Evolutionary conservation across 2,888 invertebrate species (phyloP).

Genomic region (Scelioninae gen. 1): DNA sequence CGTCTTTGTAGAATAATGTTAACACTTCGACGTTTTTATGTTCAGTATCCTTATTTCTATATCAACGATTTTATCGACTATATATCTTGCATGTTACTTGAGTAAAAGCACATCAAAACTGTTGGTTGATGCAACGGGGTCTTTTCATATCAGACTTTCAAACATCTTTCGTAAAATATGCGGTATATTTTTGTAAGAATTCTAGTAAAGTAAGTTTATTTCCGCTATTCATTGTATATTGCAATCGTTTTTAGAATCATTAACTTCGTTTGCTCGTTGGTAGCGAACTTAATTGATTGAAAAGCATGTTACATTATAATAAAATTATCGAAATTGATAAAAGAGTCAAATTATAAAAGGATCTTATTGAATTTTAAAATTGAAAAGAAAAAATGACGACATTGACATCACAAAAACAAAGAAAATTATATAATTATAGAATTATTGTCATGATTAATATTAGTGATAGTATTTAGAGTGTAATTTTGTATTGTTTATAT

Average conservation of each 20-base stretch:
- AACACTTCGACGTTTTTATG: constrained; percentile 53
- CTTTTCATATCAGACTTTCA: background rate
- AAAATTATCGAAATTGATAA: background rate
- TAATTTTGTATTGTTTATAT: constrained; percentile 50
- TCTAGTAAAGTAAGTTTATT: background rate
- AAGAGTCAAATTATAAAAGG: no score
- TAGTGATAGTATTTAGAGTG: constrained; percentile 43
- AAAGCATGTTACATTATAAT: constrained; percentile 13
- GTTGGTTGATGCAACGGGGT: constrained; percentile 7
- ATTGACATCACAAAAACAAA: constrained; percentile 60
- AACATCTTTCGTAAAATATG: constrained; percentile 9
- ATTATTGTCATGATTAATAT: constrained; percentile 59
- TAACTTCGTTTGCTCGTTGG: constrained; percentile 1
- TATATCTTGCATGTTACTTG: constrained; percentile 31
- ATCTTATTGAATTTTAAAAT: background rate
- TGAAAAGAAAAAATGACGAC: background rate
- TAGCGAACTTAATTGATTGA: constrained; percentile 7
- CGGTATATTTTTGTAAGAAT: background rate
- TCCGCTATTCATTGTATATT: background rate
- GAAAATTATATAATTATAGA: constrained; percentile 28
- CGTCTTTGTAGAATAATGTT: constrained; percentile 76
- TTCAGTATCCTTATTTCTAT: constrained; percentile 26
- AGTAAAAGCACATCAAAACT: constrained; percentile 62
- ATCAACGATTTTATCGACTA: constrained; percentile 50
- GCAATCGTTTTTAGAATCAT: constrained; percentile 2